Evolutionary conservation across 2,797 vertebrate genomes (phyloP), one percentile per base, ranked within the genome.

Genomic region (Enteromius mattozi): DNA sequence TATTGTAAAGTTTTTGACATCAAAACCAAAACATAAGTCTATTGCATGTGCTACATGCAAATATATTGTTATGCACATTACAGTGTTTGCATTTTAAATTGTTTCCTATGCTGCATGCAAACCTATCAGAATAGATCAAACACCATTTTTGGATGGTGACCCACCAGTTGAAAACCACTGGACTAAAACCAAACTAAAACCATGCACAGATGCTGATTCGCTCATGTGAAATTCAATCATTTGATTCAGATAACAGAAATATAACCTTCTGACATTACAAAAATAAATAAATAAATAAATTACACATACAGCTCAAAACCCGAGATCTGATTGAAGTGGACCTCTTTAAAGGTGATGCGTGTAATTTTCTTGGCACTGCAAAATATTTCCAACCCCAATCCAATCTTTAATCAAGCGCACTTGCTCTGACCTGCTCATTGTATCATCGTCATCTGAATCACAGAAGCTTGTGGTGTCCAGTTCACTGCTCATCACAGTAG

Each of bases 401-500:
- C 12, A 6, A 27, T 61, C 59, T 61, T 61, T 24, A 24, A 24
- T 33, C 1, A 33, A 45, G 19, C 35, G 21, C 33, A 35, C 59
- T 14, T 0, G 3, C 40, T 21, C 85, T 59, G 75, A 97, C 97
- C 97, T 96, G 95, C 97, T 98, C 96, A 97, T 97, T 88, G 96
- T 95, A 89, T 98, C 97, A 0, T 97, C 97, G 1, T 98, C 97
- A 0, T 98, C 97, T 0, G 97, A 97, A 90, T 97, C 97, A 0
- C 96, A 97, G 89, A 97, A 95, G 91, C 97, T 97, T 86, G 96
- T 97, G 27, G 97, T 97, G 83, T 98, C 97, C 72, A 98, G 92
- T 89, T 98, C 97, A 33, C 97, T 98, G 93, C 97, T 98, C 94
- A 98, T 95, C 76, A 97, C 94, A 0, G 97, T 98, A 54, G 96